Evolutionary conservation across 2,797 vertebrate genomes (phyloP), one percentile per base, ranked within the genome.

Genomic region (Lycodopsis pacificus): DNA sequence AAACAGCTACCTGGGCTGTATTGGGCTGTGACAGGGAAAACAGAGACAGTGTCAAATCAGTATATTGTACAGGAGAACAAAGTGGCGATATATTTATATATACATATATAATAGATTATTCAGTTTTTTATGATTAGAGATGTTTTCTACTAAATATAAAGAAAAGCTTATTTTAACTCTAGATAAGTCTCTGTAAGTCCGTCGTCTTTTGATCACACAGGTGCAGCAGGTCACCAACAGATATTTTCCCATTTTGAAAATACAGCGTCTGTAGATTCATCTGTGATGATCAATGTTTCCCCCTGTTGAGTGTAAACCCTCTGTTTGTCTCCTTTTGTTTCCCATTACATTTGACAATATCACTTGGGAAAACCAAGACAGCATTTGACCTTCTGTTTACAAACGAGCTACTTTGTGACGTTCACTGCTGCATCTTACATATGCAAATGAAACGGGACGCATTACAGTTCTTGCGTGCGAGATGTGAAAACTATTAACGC

Each of bases 401-500:
- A 63, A 76, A 81, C 6, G 6, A 67, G 71, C 53, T 11, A 34
- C 17, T 57, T n/a, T 7, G 7, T 15, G 11, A 48, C 15, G 71
- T 66, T 58, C 58, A 71, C 81, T 62, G 65, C 62, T 40, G 34
- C 27, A 11, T 74, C 32, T 58, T 13, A 14, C 58, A 67, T 36
- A 73, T 65, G 19, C 75, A 46, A 73, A 80, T 51, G 1, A 51
- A 42, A 11, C 34, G 0, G 59, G 61, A 62, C 49, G 51, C 59
- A 12, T 65, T 46, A 49, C 59, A 63, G 36, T 25, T 7, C 20
- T 53, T 19, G 53, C 1, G 36, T 12, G 30, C 10, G 40, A 12
- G 42, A 46, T 34, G 77, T n/a, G 75, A 38, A 82, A 74, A 32
- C 46, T 53, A 77, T 68, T 76, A 67, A 76, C 22, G 65, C 64